These are phyloP conservation scores for Neodiprion pinetum DNA, from an alignment of 1,140 invertebrate genomes.

Conservation along the genomic window DNA sequence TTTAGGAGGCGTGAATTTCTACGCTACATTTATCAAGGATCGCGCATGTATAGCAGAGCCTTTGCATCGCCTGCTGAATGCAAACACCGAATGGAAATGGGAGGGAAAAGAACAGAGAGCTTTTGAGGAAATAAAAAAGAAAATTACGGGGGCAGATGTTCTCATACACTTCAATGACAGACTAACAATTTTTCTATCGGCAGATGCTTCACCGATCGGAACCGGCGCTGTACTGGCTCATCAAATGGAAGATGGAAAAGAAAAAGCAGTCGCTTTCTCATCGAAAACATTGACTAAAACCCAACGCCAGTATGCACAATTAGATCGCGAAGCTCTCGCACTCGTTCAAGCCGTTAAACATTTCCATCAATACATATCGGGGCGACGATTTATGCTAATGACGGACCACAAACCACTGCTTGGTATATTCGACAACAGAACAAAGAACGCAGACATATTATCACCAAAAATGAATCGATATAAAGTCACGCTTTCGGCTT, in stretches of 20 bases:
- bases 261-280: slow-evolving; percentile 48
- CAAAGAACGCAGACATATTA: slow-evolving; percentile 39
- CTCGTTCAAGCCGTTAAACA: slow-evolving; percentile 56
- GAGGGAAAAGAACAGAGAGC: slow-evolving; percentile 34
- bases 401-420: slow-evolving; percentile 54
- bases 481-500: slow-evolving; percentile 25
- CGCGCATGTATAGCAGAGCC: slow-evolving; percentile 39
- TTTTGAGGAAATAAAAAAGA: slow-evolving; percentile 42
- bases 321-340: slow-evolving; percentile 57
- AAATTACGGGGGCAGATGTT: slow-evolving; percentile 22
- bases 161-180: slow-evolving; percentile 41
- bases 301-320: slow-evolving; percentile 58
- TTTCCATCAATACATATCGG: slow-evolving; percentile 57
- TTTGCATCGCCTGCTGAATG: slow-evolving; percentile 35
- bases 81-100: slow-evolving; percentile 42
- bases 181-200: slow-evolving; percentile 35
- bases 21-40: slow-evolving; percentile 45
- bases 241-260: slow-evolving; percentile 31
- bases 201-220: slow-evolving; percentile 45
- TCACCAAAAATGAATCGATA: slow-evolving; percentile 31
- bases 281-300: slow-evolving; percentile 43
- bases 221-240: slow-evolving; percentile 49
- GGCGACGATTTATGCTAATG: slow-evolving; percentile 46
- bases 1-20: slow-evolving; percentile 52
- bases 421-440: slow-evolving; percentile 35